Base-by-base conservation (phyloP, 2,888 invertebrate genomes). In the Eupithecia subumbrata region DNA sequence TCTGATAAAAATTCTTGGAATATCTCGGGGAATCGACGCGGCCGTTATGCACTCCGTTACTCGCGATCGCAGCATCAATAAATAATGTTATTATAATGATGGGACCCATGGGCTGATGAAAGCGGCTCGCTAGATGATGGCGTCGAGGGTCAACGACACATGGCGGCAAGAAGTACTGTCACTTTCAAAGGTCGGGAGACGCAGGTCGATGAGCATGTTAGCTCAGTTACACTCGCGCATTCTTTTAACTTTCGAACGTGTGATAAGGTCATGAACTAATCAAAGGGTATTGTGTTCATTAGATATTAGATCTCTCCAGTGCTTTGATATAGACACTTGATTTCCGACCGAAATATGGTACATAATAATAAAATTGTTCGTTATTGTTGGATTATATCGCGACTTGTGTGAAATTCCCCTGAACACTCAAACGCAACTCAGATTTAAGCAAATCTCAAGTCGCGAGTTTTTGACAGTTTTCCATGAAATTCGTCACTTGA, bases 111-210 rank as follows among this genome's bases (percentile, higher is more conserved):
- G 87, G 85, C 84, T 84, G 87, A 91, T 89, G 92, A 92, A 91
- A 92, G 90, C 87, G 87, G 85, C 81, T 84, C 80, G 87, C 82
- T 80, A 80, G 84, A 82, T 64, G 64, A 43, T 40, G 68, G 40
- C 40, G 22, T 40, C 40, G 7, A 37, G 85, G 93, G 90, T 93
- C 93, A 90, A 87, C 87, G 94, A 90, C 92, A 85, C 84, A 60
- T 60, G 85, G 84, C 85, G 88, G 86, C 85, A 80, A 88, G 87
- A 91, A 89, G 88, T 88, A 91, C 93, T 93, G 92, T 94, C 93
- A 92, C 93, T 93, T 94, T 93, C 91, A 94, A 93, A 94, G 94
- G 93, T 94, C 92, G 90, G 82, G 84, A 84, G 86, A 87, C 84
- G 85, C 86, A 87, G 86, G 85, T 86, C 84, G 84, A 81, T 79